Evolutionary conservation across 2,113 vertebrate genomes (phyloP).

Genomic region (Grammomys dolichurus): DNA sequence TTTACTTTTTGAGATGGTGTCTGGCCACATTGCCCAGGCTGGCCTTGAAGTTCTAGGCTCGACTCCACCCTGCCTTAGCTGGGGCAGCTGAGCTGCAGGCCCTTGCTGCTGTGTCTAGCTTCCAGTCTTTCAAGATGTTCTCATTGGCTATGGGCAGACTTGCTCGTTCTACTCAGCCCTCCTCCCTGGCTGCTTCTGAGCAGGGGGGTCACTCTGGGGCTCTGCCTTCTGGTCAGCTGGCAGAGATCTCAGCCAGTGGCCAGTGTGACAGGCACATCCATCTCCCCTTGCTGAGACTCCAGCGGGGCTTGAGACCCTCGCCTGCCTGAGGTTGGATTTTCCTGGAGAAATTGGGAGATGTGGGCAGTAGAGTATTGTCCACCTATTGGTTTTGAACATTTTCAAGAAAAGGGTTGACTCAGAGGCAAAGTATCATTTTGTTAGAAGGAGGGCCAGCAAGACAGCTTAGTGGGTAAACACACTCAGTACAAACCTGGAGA

Average conservation of each 20-base stretch:
- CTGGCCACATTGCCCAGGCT: not conserved
- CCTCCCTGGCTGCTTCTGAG: not conserved
- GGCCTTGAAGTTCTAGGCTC: not conserved
- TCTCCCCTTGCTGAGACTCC: not conserved
- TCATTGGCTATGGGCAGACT: not conserved
- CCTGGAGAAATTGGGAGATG: not conserved
- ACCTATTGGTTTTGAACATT: not conserved
- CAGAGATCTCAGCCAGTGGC: not conserved
- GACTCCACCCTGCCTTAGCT: not conserved
- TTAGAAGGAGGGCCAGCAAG: not conserved
- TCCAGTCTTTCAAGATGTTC: not conserved
- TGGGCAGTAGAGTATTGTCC: not conserved
- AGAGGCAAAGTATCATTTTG: not conserved
- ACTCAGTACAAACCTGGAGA: not conserved
- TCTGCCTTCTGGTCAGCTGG: too few species aligned
- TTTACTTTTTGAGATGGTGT: not conserved
- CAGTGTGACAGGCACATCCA: accelerated
- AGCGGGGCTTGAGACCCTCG: not conserved
- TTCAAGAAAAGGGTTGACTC: not conserved
- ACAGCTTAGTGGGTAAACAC: not conserved
- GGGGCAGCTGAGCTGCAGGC: not conserved
- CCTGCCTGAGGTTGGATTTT: too few species aligned
- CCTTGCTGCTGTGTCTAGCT: not conserved
- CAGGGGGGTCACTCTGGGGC: not conserved
- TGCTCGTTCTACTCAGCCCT: accelerated